These are phyloP conservation scores for Onychomys leucogaster DNA, from an alignment of 2,797 vertebrate species.

Conservation along the genomic window DNA sequence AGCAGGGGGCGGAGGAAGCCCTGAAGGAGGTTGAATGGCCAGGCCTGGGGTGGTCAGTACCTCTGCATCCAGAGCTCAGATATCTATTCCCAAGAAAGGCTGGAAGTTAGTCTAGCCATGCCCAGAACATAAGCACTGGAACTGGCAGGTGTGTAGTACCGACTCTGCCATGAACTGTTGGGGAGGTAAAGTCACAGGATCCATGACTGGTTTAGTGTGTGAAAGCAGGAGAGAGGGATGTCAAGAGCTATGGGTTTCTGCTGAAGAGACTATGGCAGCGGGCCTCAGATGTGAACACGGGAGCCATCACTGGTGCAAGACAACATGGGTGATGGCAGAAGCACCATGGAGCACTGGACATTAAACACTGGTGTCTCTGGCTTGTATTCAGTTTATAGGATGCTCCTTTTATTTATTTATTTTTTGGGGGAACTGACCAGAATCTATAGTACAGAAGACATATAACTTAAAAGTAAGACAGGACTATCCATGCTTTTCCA, in stretches of 20 bases:
- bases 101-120: neutral
- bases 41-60: neutral
- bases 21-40: neutral
- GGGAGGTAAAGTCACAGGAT: neutral
- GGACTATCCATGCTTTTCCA: accelerated
- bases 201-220: neutral
- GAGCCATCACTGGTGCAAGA: neutral
- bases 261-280: accelerated
- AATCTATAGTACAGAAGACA: neutral
- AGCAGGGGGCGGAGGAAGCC: too few species aligned
- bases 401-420: neutral
- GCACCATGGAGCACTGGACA: accelerated
- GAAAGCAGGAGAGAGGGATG: neutral
- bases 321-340: accelerated
- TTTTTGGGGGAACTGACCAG: neutral
- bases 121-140: neutral
- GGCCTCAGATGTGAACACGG: accelerated
- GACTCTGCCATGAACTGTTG: neutral
- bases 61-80: neutral
- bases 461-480: neutral
- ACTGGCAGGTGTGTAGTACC: neutral
- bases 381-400: neutral
- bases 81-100: accelerated
- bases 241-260: neutral
- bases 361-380: neutral